Percentiles rank a stretch among this genome's conserved stretches.
Evolutionary conservation across 2,113 vertebrate species (phyloP).

Genomic region (Bombycilla garrulus): DNA sequence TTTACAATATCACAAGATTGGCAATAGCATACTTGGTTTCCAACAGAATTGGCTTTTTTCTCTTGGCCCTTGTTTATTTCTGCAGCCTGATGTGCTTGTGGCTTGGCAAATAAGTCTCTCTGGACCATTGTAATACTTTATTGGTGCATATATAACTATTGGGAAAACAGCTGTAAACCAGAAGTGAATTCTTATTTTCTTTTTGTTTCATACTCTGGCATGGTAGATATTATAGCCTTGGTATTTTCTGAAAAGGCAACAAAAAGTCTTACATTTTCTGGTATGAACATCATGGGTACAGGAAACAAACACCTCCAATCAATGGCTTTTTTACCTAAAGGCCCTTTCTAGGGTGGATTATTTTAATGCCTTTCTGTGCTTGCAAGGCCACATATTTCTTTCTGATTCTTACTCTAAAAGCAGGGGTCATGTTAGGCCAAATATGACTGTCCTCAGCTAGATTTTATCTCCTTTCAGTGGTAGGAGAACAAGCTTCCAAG

Average conservation of each 20-base stretch:
- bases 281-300: conserved; percentile 11
- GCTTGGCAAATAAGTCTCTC: conserved; percentile 45
- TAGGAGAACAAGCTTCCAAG: background rate
- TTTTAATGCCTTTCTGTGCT: conserved; percentile 1
- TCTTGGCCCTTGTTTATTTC: conserved; percentile 35
- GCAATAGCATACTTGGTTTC: background rate
- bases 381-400: conserved; percentile 19
- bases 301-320: conserved; percentile 32
- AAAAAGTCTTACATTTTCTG: conserved; percentile 16
- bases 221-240: conserved; percentile 1
- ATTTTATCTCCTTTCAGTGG: conserved; percentile 29
- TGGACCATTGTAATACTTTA: conserved; percentile 32
- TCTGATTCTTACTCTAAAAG: background rate
- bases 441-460: conserved; percentile 21
- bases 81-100: conserved; percentile 46
- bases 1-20: background rate
- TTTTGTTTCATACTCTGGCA: conserved; percentile 33
- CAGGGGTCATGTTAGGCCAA: conserved; percentile 30
- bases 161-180: conserved; percentile 58
- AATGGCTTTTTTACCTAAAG: background rate
- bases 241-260: conserved; percentile 35
- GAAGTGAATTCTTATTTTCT: conserved; percentile 32
- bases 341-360: background rate
- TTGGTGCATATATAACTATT: conserved; percentile 28
- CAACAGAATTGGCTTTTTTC: background rate